Base-by-base conservation (phyloP, 30 jellyfish, hydroid and myxozoan species). In the Chrysaora quinquecirrha region DNA sequence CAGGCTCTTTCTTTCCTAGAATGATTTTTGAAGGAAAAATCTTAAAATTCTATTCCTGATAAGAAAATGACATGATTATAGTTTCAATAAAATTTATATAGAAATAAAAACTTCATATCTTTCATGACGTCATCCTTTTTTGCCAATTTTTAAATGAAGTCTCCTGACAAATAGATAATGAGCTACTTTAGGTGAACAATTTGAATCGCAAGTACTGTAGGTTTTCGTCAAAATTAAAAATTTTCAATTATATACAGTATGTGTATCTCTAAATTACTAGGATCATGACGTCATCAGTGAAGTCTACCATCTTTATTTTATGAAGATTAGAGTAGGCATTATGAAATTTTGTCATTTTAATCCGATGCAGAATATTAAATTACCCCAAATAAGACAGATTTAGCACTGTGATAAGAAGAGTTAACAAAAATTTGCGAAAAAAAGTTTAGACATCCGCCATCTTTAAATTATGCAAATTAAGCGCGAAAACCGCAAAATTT, bases 381-480 rank as follows among this genome's bases (percentile, higher is more conserved):
- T 52, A 52, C 68, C 68, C 29, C 19, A 52, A 4, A 19, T 4
- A 10, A 9, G 6, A 52, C 68, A 52, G 27, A 52, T 52, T 52
- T 12, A 52, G 27, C 68, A 4, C 68, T 4, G 9, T 52, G 9
- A 25, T 10, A 25, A 52, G 6, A 52, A 52, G 29, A 4, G 9
- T 52, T 20, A 52, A 4, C 9, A 25, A 52, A 52, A 52, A 4
- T 43, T n/a, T 4, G 19, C 3, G 68, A 3, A 52, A 52, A 10
- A 12, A 52, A 25, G 3, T 52, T 52, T 20, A 52, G 19, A 19
- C 3, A 3, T 52, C 68, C 68, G 25, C 68, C 68, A 52, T 52
- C 24, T 52, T 52, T 52, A 52, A 52, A 52, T 52, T 52, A 52
- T 52, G 68, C 25, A 52, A 52, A 10, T 52, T 52, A 20, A 52